These are phyloP conservation scores for Ornithoptera alexandrae DNA, from an alignment of 2,888 invertebrate genomes.

Conservation along the genomic window DNA sequence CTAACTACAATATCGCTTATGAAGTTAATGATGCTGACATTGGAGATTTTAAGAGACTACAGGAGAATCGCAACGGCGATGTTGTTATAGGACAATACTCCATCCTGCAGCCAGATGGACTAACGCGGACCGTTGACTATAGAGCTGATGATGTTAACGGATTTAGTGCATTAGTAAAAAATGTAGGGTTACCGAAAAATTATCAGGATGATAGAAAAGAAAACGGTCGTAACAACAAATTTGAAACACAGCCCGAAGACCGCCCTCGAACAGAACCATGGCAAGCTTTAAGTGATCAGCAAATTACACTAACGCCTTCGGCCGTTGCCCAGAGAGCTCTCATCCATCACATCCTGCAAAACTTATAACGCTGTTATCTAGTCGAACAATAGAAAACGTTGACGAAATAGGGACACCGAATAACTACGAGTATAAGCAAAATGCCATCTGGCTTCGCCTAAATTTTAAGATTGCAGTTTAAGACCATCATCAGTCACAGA, in stretches of 20 bases:
- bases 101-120: slow-evolving; percentile 76
- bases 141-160: slow-evolving; percentile 76
- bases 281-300: slow-evolving; percentile 15
- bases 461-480: no score
- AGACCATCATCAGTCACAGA: no score
- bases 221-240: not conserved
- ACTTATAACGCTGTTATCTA: no score
- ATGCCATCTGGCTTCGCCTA: no score
- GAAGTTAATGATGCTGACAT: slow-evolving; percentile 77
- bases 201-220: slow-evolving; percentile 7
- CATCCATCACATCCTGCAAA: slow-evolving; percentile 19
- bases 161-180: slow-evolving; percentile 77
- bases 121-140: slow-evolving; percentile 77
- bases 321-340: slow-evolving; percentile 15
- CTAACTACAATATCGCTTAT: slow-evolving; percentile 74
- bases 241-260: slow-evolving; percentile 4
- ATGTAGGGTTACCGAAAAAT: slow-evolving; percentile 33
- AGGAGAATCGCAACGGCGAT: slow-evolving; percentile 73
- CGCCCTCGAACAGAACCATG: slow-evolving; percentile 4
- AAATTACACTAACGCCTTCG: not conserved
- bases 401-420: no score
- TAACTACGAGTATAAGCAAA: no score
- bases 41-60: slow-evolving; percentile 78
- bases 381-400: no score
- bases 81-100: slow-evolving; percentile 78